Conservation (phyloP, 2,113 vertebrate species). For the Pteruthius melanotis region DNA sequence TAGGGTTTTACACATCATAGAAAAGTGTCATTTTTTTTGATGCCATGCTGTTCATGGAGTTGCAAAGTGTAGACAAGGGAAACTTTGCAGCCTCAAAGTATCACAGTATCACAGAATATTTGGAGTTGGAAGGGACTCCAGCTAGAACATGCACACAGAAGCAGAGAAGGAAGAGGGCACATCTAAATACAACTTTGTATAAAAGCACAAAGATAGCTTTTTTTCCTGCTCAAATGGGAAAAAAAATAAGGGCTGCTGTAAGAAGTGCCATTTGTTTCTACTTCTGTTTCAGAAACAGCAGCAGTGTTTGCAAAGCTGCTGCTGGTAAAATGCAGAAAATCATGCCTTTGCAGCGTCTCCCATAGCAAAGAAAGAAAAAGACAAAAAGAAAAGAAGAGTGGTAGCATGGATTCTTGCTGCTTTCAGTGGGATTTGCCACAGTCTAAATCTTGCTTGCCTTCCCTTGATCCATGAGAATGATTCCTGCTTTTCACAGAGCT, state of each 20-base stretch:
- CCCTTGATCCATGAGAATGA: background rate
- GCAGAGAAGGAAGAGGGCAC: background rate
- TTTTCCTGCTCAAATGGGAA: background rate
- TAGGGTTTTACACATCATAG: accelerated
- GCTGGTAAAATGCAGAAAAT: background rate
- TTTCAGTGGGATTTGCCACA: background rate
- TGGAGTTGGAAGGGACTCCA: no score
- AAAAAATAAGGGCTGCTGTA: no score
- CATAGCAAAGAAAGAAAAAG: background rate
- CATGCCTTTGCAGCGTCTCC: background rate
- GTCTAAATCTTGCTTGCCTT: background rate
- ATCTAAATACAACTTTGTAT: background rate
- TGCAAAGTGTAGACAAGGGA: background rate
- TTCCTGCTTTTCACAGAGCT: background rate
- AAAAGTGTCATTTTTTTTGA: background rate
- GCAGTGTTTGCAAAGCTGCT: background rate
- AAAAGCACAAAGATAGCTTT: accelerated
- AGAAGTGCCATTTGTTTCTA: background rate
- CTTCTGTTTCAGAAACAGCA: background rate
- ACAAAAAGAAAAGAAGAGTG: no score
- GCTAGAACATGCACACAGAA: background rate
- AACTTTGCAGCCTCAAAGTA: background rate
- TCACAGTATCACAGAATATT: no score
- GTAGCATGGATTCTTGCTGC: background rate
- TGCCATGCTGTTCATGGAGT: accelerated